These are phyloP conservation scores for Melanchra persicariae DNA, from an alignment of 2,888 invertebrate species.

Conservation along the genomic window DNA sequence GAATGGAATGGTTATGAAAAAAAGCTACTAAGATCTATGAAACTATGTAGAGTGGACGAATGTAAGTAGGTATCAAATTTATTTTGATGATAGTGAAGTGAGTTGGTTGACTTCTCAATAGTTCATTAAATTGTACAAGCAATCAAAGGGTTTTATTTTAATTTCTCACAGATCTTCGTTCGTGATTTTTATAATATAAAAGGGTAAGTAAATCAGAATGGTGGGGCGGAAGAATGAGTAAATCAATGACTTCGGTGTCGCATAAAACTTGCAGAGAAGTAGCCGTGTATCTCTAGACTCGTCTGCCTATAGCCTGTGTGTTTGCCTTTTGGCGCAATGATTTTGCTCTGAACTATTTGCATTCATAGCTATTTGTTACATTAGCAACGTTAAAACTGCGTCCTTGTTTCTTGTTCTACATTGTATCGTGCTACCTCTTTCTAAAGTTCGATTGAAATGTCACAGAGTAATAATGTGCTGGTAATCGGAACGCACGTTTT, in stretches of 20 bases:
- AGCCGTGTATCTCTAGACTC: not conserved
- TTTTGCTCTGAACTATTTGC: not conserved
- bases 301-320: not conserved
- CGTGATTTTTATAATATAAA: too few species aligned
- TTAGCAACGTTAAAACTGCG: not conserved
- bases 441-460: not conserved
- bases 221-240: not conserved
- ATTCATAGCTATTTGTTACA: not conserved
- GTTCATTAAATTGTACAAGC: conserved; percentile 6
- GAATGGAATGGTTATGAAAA: too few species aligned
- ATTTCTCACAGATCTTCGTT: not conserved
- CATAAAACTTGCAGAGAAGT: not conserved
- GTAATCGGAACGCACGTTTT: conserved; percentile 37
- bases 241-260: not conserved
- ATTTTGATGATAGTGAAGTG: not conserved
- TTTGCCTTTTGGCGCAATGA: not conserved
- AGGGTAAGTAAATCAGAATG: too few species aligned
- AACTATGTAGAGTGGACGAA: not conserved
- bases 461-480: not conserved
- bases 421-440: conserved; percentile 26
- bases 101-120: not conserved
- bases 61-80: not conserved
- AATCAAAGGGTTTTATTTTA: not conserved
- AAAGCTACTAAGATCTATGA: too few species aligned
- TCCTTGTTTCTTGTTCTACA: conserved; percentile 12